These are phyloP conservation scores for Lasiurus borealis DNA, from an alignment of 2,113 vertebrate species.

Conservation along the genomic window DNA sequence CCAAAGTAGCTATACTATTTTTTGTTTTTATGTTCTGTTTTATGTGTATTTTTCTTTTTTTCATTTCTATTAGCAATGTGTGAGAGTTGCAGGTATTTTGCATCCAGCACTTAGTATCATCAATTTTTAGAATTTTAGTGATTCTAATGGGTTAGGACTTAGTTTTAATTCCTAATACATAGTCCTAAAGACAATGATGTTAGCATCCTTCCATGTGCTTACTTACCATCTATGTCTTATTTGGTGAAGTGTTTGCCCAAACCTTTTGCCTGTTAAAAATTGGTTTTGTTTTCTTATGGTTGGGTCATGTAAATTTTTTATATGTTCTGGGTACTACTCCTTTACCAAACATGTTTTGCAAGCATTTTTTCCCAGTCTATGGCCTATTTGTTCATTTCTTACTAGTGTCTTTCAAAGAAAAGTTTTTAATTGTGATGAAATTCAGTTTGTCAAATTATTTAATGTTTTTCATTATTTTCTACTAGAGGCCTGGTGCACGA, in stretches of 20 bases:
- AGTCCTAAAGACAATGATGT: not conserved
- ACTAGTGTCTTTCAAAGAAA: too few species aligned
- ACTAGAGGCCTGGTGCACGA: too few species aligned
- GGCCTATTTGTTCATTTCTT: too few species aligned
- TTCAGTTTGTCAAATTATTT: not conserved
- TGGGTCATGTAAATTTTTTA: not conserved
- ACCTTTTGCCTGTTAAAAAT: not conserved
- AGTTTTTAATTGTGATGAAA: not conserved
- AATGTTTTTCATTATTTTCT: not conserved
- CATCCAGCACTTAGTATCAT: not conserved
- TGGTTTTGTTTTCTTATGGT: not conserved
- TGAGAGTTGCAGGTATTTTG: not conserved
- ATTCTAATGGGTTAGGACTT: not conserved
- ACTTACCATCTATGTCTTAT: not conserved
- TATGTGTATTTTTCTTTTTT: too few species aligned
- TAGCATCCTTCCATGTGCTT: not conserved
- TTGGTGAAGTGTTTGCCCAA: not conserved
- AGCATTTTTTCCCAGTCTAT: too few species aligned
- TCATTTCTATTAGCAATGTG: not conserved
- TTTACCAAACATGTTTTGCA: not conserved
- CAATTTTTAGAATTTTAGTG: not conserved
- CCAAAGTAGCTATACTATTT: not conserved
- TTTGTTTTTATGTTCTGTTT: not conserved
- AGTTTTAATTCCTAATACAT: not conserved
- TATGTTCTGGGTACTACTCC: not conserved